Base-by-base conservation (phyloP, 37 sponge, comb jelly and placozoan species). In the Theonella swinhoei region DNA sequence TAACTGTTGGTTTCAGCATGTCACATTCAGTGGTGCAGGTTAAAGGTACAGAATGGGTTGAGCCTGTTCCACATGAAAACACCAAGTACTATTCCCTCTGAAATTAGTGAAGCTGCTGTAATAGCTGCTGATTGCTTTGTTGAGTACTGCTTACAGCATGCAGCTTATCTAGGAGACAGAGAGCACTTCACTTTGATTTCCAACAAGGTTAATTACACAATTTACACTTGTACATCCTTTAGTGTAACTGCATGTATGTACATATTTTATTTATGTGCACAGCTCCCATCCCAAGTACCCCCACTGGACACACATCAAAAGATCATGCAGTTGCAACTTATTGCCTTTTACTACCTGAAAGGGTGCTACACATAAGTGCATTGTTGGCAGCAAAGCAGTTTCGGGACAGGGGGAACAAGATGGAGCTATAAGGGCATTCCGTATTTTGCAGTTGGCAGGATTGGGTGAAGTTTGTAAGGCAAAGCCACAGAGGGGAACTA, bases 71-170 rank as follows among this genome's bases (percentile, higher is more conserved):
- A 88, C 54, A 7, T 88, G 32, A 33, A 88, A 8, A 30, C 9
- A 14, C 29, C 60, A 29, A 28, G 36, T 11, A 47, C 42, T 7
- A 68, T 81, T 2, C 72, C 89, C 60, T 1, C 22, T 0, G 33
- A 36, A 24, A 82, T 88, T 17, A 29, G 62, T 30, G 69, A 72
- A 24, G 35, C 24, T 17, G 89, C 89, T 1, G 42, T 82, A 5
- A 77, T 29, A 23, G 83, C 89, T 41, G 83, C 83, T 5, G 42
- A 37, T 3, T 8, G 65, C 63, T 88, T 88, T 69, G 89, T 88
- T 4, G 70, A 68, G 1, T 2, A 77, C 0, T 88, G 83, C 39
- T 34, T 76, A 3, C 79, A 88, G 38, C 83, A 88, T 69, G 71
- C 83, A 69, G 89, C 89, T 0, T 77, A 73, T 36, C 14, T 88